Conservation (phyloP, 92 coral and sea anemone genomes). For the Palythoa grandis region DNA sequence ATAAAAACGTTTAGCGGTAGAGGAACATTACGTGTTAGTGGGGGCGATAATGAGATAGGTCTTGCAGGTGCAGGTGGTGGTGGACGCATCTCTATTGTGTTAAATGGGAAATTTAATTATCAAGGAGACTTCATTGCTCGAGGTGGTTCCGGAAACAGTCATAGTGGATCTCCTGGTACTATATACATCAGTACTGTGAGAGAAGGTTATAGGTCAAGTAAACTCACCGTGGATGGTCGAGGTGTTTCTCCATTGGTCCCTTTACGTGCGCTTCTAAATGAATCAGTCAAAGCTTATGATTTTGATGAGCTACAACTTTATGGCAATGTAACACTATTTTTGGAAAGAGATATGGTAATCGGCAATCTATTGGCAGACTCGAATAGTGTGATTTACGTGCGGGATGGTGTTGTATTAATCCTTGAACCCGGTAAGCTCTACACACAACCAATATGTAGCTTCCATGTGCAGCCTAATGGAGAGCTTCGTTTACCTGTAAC, state of each 20-base stretch:
- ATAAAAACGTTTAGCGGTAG: conserved; percentile 49
- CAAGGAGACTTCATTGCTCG: conserved; percentile 49
- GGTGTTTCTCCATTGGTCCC: conserved; percentile 32
- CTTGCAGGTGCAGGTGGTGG: conserved; percentile 63
- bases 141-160: conserved; percentile 56
- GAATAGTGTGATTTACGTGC: conserved; percentile 53
- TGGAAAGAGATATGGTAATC: conserved; percentile 53
- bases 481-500: conserved; percentile 67
- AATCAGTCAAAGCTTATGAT: conserved; percentile 49
- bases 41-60: conserved; percentile 42
- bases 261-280: conserved; percentile 49
- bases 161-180: conserved; percentile 70
- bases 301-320: conserved; percentile 47
- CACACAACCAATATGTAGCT: conserved; percentile 57
- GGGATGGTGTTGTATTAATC: conserved; percentile 52
- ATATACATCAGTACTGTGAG: conserved; percentile 52
- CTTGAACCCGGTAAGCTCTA: conserved; percentile 44
- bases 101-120: conserved; percentile 34
- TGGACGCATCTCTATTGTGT: conserved; percentile 55
- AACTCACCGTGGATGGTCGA: conserved; percentile 56
- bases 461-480: conserved; percentile 63
- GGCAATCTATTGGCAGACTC: conserved; percentile 52
- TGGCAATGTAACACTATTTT: conserved; percentile 49
- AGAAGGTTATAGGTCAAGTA: conserved; percentile 49
- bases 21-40: conserved; percentile 51